Base-by-base conservation (phyloP, 2,797 vertebrate genomes). In the Scolopax rusticola region DNA sequence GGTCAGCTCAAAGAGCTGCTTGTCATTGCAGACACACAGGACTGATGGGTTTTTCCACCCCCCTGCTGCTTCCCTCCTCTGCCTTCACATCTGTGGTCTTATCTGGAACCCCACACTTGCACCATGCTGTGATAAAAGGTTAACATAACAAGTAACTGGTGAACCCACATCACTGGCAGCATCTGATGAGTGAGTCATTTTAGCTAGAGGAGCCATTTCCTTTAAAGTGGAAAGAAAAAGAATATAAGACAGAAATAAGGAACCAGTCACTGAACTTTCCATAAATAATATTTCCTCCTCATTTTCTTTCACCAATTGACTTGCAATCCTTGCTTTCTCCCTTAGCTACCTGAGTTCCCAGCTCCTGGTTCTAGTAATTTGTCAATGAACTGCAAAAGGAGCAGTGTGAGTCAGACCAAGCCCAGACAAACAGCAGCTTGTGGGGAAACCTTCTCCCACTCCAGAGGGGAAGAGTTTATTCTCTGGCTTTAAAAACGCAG, bases 381-480 rank as follows among this genome's bases (percentile, higher is more conserved):
- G 73, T 96, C 93, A 95, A 74, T 89, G 95, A 95, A 57, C n/a
- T 95, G 74, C 89, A 86, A 40, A 69, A 80, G 81, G 54, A 89
- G 45, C 65, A 70, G 82, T 0, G 11, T 97, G 97, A 97, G 85
- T 98, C 97, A 97, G 85, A 78, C 40, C 57, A 43, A 81, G 82
- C 70, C 89, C 83, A 94, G 96, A 98, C 92, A 95, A 95, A 93
- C 93, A 94, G 97, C 96, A 97, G 95, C 96, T 78, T 92, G 76
- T 92, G 73, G 90, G 91, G 87, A 97, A 59, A 57, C 65, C 61
- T 92, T 93, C 95, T 76, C 84, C 81, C 65, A 61, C 80, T 95
- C 87, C 79, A 89, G 91, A 88, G 80, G 80, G 91, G 67, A 94
- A 92, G 94, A 96, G 97, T 97, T 90, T 93, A 75, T 97, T 97